Percentiles rank a stretch among this genome's conserved stretches.
Evolutionary conservation across 1,140 invertebrate genomes (phyloP).

Genomic region (Drosophila ironensis): DNA sequence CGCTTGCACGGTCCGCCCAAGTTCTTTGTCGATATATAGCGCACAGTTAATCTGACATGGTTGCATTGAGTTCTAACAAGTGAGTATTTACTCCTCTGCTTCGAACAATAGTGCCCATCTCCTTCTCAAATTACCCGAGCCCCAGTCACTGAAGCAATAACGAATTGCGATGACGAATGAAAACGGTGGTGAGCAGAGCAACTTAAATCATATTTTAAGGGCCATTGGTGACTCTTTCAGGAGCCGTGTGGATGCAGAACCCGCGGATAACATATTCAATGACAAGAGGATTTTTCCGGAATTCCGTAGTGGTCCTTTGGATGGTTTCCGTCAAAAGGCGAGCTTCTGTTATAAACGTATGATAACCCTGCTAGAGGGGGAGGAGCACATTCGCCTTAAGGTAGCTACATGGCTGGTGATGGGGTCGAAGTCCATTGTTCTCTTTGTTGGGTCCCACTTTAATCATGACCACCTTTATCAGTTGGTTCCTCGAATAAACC

Average conservation of each 20-base stretch:
- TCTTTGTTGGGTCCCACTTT: no score
- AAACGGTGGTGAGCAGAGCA: not conserved
- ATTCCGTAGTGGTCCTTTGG: conserved; percentile 88
- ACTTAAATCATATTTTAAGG: conserved; percentile 12
- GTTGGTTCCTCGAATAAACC: no score
- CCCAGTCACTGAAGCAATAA: not conserved
- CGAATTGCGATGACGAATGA: conserved; percentile 15
- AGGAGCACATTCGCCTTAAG: conserved; percentile 84
- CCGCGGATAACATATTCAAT: conserved; percentile 53
- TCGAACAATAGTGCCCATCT: no score
- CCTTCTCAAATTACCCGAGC: not conserved
- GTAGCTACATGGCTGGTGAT: conserved; percentile 73
- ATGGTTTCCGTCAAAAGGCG: conserved; percentile 88
- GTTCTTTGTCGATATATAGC: not conserved
- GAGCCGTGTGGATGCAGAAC: conserved; percentile 4
- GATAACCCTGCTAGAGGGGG: conserved; percentile 88
- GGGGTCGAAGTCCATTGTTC: conserved; percentile 40
- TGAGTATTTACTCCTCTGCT: conserved; percentile 5
- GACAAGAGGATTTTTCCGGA: conserved; percentile 83
- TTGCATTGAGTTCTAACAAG: conserved; percentile 21
- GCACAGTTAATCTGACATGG: conserved; percentile 12
- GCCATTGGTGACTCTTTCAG: conserved; percentile 42
- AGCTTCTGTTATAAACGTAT: conserved; percentile 93
- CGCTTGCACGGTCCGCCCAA: not conserved
- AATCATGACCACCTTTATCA: no score